These are phyloP conservation scores for Allygus modestus DNA, from an alignment of 2,888 invertebrate genomes.

Conservation along the genomic window DNA sequence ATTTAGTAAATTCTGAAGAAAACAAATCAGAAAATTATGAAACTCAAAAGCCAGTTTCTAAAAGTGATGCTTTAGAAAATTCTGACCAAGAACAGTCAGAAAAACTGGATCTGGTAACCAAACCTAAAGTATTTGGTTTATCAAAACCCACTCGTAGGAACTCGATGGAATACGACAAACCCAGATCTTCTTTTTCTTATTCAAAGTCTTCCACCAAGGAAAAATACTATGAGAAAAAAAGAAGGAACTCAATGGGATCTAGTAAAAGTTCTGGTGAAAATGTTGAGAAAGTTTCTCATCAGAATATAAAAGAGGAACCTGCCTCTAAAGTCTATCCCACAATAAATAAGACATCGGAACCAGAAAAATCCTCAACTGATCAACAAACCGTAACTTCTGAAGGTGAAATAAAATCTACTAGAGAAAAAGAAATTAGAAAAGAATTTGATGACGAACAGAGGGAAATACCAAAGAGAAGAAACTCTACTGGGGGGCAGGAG, in stretches of 20 bases:
- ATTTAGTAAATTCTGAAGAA: constrained; percentile 13
- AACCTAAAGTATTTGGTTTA: constrained; percentile 75
- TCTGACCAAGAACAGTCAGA: constrained; percentile 72
- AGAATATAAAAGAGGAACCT: neutral
- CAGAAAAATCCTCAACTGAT: constrained; percentile 41
- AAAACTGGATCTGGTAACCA: constrained; percentile 74
- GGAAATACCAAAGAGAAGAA: constrained; percentile 70
- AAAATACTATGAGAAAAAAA: constrained; percentile 46
- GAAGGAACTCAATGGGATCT: constrained; percentile 57
- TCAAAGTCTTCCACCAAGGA: constrained; percentile 16
- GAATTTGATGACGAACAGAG: constrained; percentile 68
- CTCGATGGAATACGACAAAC: constrained; percentile 69
- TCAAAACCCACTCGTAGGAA: constrained; percentile 72
- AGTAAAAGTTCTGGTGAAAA: constrained; percentile 38
- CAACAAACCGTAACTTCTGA: neutral
- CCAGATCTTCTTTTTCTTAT: constrained; percentile 24
- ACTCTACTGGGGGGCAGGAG: constrained; percentile 72
- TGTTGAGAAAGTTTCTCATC: neutral
- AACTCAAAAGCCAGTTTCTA: constrained; percentile 70
- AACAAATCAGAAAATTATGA: neutral
- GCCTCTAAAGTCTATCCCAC: neutral
- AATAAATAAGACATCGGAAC: neutral
- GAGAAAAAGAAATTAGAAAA: constrained; percentile 65
- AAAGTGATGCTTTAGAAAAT: constrained; percentile 67
- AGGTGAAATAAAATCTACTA: constrained; percentile 23